Evolutionary conservation across 2,113 vertebrate species (phyloP).

Genomic region (Sinocyclocheilus anophthalmus): DNA sequence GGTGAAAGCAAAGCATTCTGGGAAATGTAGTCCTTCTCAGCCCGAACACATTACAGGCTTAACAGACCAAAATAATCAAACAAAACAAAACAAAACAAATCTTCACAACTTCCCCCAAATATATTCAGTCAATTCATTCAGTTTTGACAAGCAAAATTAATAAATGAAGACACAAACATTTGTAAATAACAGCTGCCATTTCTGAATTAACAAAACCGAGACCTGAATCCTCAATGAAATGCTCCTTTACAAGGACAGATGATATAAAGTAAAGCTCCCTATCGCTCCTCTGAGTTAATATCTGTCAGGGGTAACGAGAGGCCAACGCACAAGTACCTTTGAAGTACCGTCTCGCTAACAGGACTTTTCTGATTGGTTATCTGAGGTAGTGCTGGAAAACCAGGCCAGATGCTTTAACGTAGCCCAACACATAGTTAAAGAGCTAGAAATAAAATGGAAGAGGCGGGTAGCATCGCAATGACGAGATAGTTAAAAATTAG

Average conservation of each 20-base stretch:
- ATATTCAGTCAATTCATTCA: constrained; percentile 76
- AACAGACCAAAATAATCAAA: constrained; percentile 60
- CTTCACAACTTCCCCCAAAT: constrained; percentile 65
- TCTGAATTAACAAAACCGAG: constrained; percentile 74
- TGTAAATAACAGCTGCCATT: constrained; percentile 78
- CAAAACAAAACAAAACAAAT: constrained; percentile 53
- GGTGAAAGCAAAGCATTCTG: constrained; percentile 41
- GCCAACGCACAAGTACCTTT: constrained; percentile 73
- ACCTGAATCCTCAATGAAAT: constrained; percentile 65
- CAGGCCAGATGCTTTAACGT: not conserved
- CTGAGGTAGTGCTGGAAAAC: constrained; percentile 78
- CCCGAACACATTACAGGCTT: constrained; percentile 40
- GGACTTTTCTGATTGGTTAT: constrained; percentile 72
- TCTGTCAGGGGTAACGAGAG: constrained; percentile 58
- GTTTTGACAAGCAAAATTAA: constrained; percentile 60
- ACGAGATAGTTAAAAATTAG: not conserved
- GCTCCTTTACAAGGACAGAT: constrained; percentile 61
- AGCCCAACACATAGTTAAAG: not conserved
- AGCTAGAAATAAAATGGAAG: not conserved
- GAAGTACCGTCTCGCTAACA: constrained; percentile 63
- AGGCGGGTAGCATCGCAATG: not conserved
- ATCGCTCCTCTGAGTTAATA: constrained; percentile 57
- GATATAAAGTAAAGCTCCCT: constrained; percentile 48
- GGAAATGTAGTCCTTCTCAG: constrained; percentile 42
- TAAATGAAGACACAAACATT: constrained; percentile 56